Percentiles rank a stretch among this genome's conserved stretches.
These are phyloP conservation scores for Oceanodroma leucorhoa DNA, from an alignment of 2,797 vertebrate genomes.

Conservation along the genomic window DNA sequence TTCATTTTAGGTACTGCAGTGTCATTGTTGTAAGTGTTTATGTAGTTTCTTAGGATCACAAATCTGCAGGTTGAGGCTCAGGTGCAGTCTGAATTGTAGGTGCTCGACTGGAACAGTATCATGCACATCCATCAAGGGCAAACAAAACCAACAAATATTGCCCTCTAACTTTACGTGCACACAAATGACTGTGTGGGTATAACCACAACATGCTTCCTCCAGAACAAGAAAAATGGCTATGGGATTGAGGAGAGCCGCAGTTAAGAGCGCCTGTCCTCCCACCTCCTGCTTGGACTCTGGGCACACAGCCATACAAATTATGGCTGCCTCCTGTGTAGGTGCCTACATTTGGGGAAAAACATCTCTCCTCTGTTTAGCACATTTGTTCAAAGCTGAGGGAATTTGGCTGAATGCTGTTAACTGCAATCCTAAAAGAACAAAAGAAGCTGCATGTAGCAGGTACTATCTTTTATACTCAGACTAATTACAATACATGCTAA, in stretches of 20 bases:
- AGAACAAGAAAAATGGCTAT: background rate
- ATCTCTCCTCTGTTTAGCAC: background rate
- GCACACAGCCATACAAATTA: background rate
- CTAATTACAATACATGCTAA: background rate
- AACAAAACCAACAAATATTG: background rate
- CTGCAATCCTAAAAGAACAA: background rate
- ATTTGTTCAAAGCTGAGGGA: background rate
- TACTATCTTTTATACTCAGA: background rate
- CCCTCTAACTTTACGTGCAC: fast-evolving
- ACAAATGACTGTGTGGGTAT: background rate
- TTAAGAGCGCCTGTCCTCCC: background rate
- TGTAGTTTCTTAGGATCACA: background rate
- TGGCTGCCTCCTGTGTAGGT: background rate
- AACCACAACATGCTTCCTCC: background rate
- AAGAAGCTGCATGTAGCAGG: background rate
- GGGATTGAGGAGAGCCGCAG: background rate
- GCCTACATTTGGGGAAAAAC: background rate
- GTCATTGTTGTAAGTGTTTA: background rate
- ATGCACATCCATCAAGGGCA: background rate
- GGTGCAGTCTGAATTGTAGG: background rate
- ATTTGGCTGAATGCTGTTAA: background rate
- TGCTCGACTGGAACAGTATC: background rate
- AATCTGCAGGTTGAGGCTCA: background rate
- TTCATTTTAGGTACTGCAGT: background rate
- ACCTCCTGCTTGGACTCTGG: background rate